Conservation (phyloP, 2,113 vertebrate genomes). For the Thunnus thynnus region DNA sequence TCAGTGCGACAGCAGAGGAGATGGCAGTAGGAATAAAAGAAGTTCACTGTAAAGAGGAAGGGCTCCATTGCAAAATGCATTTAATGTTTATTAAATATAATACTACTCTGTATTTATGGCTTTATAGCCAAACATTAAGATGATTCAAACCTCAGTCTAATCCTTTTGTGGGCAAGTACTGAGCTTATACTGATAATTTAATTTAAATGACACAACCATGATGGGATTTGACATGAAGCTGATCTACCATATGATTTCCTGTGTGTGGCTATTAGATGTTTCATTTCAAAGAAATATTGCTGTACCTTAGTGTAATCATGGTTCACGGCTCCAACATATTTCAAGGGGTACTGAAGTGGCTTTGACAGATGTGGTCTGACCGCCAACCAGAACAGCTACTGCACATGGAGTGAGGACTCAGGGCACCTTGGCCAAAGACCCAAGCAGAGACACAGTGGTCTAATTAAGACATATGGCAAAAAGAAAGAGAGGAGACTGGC, state of each 20-base stretch:
- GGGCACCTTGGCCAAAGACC: conserved; percentile 58
- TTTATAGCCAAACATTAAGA: conserved; percentile 37
- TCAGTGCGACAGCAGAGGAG: conserved; percentile 39
- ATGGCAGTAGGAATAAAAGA: conserved; percentile 16
- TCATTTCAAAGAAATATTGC: conserved; percentile 42
- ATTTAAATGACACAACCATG: background rate
- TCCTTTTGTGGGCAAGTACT: background rate
- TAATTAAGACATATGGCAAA: conserved; percentile 64
- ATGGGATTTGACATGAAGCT: conserved; percentile 24
- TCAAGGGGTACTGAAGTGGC: conserved; percentile 4
- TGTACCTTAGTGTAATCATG: conserved; percentile 28
- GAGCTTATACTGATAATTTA: background rate
- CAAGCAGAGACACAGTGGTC: conserved; percentile 66
- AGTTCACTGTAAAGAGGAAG: conserved; percentile 20
- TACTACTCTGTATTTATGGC: conserved; percentile 20
- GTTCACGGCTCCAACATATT: conserved; percentile 32
- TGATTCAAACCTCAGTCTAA: conserved; percentile 26
- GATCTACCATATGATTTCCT: conserved; percentile 20
- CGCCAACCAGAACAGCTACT: conserved; percentile 9
- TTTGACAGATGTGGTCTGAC: conserved; percentile 61
- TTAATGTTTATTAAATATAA: conserved; percentile 41
- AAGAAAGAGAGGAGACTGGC: conserved; percentile 45
- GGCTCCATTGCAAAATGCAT: conserved; percentile 27
- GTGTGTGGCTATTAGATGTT: conserved; percentile 14
- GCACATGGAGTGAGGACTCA: conserved; percentile 16